These are phyloP conservation scores for Mormyrus proboscirostris DNA, from an alignment of 2,797 vertebrate genomes.

Conservation along the genomic window DNA sequence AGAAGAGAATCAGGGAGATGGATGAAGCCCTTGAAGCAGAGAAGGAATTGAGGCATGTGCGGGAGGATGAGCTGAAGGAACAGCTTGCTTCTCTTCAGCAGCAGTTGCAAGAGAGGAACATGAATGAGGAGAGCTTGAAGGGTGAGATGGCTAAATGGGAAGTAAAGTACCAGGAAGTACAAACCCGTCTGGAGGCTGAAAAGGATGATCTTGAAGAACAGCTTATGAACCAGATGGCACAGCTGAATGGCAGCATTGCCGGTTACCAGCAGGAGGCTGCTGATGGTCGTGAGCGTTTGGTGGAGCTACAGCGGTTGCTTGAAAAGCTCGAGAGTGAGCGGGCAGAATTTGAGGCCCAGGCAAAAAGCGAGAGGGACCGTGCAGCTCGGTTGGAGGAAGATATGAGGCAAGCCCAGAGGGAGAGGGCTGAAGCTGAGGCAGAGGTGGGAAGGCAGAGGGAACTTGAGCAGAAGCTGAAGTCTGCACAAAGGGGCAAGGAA, in stretches of 20 bases:
- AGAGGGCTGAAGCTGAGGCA: conserved; percentile 65
- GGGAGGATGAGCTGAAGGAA: conserved; percentile 38
- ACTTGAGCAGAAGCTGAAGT: conserved; percentile 76
- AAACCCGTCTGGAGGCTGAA: conserved; percentile 68
- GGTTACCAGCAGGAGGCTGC: conserved; percentile 87
- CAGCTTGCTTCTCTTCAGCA: conserved; percentile 58
- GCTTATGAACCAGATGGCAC: conserved; percentile 95
- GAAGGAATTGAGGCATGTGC: conserved; percentile 35
- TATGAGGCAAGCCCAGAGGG: conserved; percentile 72
- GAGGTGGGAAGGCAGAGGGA: conserved; percentile 72
- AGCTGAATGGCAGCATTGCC: conserved; percentile 95
- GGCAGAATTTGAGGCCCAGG: conserved; percentile 59
- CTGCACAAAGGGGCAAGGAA: conserved; percentile 66
- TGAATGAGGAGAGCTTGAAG: conserved; percentile 56
- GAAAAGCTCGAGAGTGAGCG: conserved; percentile 56
- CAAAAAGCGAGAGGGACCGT: conserved; percentile 54
- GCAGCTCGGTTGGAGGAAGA: conserved; percentile 76
- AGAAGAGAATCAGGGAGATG: conserved; percentile 47
- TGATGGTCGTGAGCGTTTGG: conserved; percentile 64
- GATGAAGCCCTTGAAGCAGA: conserved; percentile 41
- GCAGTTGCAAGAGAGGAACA: conserved; percentile 52
- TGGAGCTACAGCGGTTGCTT: conserved; percentile 50
- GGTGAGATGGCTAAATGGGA: conserved; percentile 55
- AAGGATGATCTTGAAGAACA: conserved; percentile 94
- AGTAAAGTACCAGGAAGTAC: conserved; percentile 61